Conservation (phyloP, 1,140 invertebrate species). For the Halyomorpha halys region DNA sequence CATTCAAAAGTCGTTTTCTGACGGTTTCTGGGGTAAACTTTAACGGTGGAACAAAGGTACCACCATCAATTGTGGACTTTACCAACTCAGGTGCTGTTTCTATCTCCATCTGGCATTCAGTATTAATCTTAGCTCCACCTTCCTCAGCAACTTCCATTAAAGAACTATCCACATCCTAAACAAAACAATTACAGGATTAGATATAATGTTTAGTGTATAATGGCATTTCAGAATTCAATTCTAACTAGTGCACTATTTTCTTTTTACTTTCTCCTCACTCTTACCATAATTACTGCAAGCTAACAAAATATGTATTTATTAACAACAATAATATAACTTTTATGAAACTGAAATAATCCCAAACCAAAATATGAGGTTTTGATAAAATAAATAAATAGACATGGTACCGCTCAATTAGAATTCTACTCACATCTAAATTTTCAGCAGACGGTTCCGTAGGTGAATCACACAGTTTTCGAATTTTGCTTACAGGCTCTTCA, state of each 20-base stretch:
- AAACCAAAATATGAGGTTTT: too few species aligned
- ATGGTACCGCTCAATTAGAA: too few species aligned
- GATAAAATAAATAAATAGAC: too few species aligned
- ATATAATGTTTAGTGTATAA: too few species aligned
- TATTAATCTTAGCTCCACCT: not conserved
- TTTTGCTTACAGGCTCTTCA: conserved; percentile 57
- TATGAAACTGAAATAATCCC: too few species aligned
- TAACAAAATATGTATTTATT: too few species aligned
- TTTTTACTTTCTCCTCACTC: too few species aligned
- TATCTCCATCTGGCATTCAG: conserved; percentile 27
- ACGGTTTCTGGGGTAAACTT: conserved; percentile 15
- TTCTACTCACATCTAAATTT: too few species aligned
- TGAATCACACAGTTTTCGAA: conserved; percentile 41
- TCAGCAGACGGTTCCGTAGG: not conserved
- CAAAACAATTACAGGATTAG: not conserved
- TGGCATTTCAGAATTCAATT: too few species aligned
- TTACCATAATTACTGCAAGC: too few species aligned
- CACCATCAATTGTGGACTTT: not conserved
- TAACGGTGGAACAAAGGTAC: not conserved
- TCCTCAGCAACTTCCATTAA: conserved; percentile 33
- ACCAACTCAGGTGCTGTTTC: conserved; percentile 3
- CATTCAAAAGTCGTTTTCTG: conserved; percentile 26
- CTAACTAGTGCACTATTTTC: too few species aligned
- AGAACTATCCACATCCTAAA: conserved; percentile 38
- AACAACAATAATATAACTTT: too few species aligned